These are phyloP conservation scores for Callosobruchus maculatus DNA, from an alignment of 2,888 invertebrate genomes.

Conservation along the genomic window DNA sequence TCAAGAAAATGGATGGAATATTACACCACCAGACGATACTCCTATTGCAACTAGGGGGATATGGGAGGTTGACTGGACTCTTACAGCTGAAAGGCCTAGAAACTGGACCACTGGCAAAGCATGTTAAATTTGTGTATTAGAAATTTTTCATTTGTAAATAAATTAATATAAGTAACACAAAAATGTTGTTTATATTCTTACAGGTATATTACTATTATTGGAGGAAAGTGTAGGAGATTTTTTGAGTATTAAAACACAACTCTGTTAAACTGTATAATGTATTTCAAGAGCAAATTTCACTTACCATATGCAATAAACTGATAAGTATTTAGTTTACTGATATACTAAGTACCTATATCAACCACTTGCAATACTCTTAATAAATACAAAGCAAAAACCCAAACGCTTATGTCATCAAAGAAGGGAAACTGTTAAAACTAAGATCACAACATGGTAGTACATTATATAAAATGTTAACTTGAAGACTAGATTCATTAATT, in stretches of 20 bases:
- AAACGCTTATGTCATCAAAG: neutral
- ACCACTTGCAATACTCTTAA: neutral
- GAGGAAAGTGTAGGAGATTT: too few relatives aligned
- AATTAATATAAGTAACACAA: neutral
- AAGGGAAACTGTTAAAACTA: neutral
- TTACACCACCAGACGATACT: conserved; percentile 49
- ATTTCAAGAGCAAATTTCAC: neutral
- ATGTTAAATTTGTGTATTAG: neutral
- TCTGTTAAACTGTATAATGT: neutral
- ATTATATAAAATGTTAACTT: neutral
- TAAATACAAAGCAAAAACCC: neutral
- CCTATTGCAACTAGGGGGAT: conserved; percentile 49
- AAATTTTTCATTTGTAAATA: neutral
- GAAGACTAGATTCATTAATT: neutral
- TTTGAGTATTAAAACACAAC: too few relatives aligned
- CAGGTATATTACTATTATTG: too few relatives aligned
- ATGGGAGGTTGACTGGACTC: conserved; percentile 58
- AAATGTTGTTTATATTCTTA: neutral
- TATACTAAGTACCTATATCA: neutral
- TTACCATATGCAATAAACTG: neutral
- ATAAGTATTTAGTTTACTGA: too few relatives aligned
- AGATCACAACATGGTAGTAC: neutral
- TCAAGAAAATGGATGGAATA: conserved; percentile 53
- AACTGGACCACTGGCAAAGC: conserved; percentile 54
- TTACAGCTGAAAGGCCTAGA: conserved; percentile 55